A percentile compares a stretch with the other conserved stretches of the same genome.
These are phyloP conservation scores for Ooceraea biroi DNA, from an alignment of 1,140 invertebrate genomes.

Conservation along the genomic window DNA sequence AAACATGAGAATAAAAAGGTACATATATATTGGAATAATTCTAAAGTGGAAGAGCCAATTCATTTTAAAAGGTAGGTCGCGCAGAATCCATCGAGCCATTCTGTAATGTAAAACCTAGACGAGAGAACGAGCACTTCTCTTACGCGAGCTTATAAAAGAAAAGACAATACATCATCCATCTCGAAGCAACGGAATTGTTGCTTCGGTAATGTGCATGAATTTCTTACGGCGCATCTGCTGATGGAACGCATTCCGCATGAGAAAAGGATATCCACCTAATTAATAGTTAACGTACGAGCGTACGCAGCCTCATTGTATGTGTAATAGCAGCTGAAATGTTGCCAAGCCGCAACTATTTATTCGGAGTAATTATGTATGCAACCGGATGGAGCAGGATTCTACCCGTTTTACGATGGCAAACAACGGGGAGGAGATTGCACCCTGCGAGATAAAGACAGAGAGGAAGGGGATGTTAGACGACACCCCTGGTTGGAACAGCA, in stretches of 20 bases:
- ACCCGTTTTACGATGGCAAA: slow-evolving; percentile 53
- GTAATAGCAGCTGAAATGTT: not conserved
- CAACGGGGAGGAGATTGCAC: slow-evolving; percentile 23
- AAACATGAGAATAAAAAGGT: no score
- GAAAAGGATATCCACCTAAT: not conserved
- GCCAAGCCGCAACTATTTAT: slow-evolving; percentile 42
- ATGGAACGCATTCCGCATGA: not conserved
- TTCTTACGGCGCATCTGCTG: not conserved
- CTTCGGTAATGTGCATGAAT: not conserved
- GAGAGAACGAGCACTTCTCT: no score
- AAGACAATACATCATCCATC: no score
- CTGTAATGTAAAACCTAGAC: no score
- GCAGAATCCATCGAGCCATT: no score
- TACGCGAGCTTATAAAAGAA: no score
- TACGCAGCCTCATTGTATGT: not conserved
- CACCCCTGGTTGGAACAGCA: slow-evolving; percentile 30
- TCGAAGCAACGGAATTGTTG: not conserved
- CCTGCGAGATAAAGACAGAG: slow-evolving; percentile 47
- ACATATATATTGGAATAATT: no score
- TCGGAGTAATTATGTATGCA: slow-evolving; percentile 53
- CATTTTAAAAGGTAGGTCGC: no score
- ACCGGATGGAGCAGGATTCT: slow-evolving; percentile 6
- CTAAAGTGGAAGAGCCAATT: no score
- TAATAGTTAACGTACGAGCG: slow-evolving; percentile 17
- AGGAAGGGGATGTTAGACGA: slow-evolving; percentile 56